These are phyloP conservation scores for Eugnorisma glareosa DNA, from an alignment of 2,888 invertebrate genomes.

Conservation along the genomic window DNA sequence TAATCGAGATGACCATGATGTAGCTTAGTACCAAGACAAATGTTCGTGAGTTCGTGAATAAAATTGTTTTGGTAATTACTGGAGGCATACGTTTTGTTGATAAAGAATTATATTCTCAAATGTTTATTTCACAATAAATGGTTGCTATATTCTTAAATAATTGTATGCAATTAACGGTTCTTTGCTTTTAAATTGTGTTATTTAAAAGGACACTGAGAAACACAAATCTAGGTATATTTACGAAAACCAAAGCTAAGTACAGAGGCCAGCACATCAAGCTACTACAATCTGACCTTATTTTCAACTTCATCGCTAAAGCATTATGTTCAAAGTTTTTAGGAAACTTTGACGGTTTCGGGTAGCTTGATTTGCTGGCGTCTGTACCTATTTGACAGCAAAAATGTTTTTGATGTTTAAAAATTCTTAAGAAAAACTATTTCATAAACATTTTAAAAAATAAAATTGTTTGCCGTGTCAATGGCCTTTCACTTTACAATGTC, in stretches of 20 bases:
- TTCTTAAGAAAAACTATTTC: background rate
- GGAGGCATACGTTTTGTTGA: slow-evolving; percentile 16
- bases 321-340: too few relatives aligned
- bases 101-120: slow-evolving; percentile 7
- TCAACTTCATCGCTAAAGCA: too few relatives aligned
- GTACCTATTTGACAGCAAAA: background rate
- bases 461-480: background rate
- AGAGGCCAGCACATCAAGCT: too few relatives aligned
- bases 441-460: background rate
- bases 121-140: background rate
- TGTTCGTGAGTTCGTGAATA: slow-evolving; percentile 26
- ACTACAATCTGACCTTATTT: too few relatives aligned
- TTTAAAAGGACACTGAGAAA: background rate
- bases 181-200: background rate
- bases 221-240: background rate
- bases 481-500: slow-evolving; percentile 34
- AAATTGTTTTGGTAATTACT: slow-evolving; percentile 17
- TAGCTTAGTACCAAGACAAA: slow-evolving; percentile 36
- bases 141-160: background rate
- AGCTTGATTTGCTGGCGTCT: too few relatives aligned
- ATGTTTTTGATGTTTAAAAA: background rate
- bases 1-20: slow-evolving; percentile 57
- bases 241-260: background rate
- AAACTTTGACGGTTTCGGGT: too few relatives aligned
- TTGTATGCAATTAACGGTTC: background rate